A percentile compares a stretch with the other conserved stretches of the same genome.
Evolutionary conservation across 2,113 vertebrate species (phyloP).

Genomic region (Rhea americana): DNA sequence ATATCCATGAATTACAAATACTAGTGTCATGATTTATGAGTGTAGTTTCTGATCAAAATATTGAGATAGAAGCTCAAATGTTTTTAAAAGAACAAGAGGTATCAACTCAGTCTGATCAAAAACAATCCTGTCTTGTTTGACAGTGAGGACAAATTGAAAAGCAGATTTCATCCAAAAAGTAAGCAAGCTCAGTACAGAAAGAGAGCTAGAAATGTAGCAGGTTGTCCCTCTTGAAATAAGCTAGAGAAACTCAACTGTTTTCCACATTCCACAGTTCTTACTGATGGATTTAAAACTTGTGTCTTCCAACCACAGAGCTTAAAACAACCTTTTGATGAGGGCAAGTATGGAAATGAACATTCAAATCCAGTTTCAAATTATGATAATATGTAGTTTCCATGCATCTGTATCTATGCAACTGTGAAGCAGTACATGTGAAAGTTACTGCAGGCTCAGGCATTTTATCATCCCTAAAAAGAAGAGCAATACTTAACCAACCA

Average conservation of each 20-base stretch:
- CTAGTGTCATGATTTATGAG: not conserved
- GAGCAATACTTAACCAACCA: not conserved
- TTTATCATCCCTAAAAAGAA: not conserved
- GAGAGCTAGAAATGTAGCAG: not conserved
- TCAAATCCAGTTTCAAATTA: not conserved
- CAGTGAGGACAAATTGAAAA: not conserved
- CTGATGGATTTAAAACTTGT: not conserved
- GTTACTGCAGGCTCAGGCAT: not conserved
- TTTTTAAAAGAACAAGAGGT: not conserved
- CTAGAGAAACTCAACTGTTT: not conserved
- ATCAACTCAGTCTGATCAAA: not conserved
- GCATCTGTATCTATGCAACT: not conserved
- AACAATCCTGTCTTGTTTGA: not conserved
- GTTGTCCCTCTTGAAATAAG: not conserved
- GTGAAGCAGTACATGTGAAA: not conserved
- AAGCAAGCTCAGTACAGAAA: not conserved
- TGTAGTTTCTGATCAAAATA: not conserved
- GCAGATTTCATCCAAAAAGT: not conserved
- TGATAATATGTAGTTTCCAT: not conserved
- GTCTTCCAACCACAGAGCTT: not conserved
- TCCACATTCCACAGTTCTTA: not conserved
- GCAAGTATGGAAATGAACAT: not conserved
- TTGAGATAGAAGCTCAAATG: not conserved
- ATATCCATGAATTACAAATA: not conserved
- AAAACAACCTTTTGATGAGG: not conserved